Evolutionary conservation across 2,888 invertebrate species (phyloP), one percentile per base, ranked within the genome.

Genomic region (Merodon equestris): DNA sequence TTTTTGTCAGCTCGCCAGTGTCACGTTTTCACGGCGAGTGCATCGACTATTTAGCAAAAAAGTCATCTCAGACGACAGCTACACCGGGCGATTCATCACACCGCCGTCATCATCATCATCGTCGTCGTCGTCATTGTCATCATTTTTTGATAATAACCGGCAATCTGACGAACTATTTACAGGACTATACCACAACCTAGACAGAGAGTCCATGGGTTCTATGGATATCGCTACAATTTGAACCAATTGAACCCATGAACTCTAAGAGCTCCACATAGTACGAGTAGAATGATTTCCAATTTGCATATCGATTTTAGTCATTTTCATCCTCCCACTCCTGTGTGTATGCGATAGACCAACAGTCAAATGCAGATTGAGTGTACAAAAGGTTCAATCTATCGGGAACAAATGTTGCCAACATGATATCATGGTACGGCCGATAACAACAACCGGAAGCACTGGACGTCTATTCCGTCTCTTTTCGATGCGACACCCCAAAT

Each of bases 171-270:
- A 54, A 66, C 58, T 63, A 48, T 54, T 70, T 57, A 51, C 17
- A 9, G 44, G 40, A 10, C 27, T 56, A 71, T 19, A 48, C 68
- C 27, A 54, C 68, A 68, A 68, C 68, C 74, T 63, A 44, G 3
- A 27, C 27, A 27, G 27, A 7, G 7, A 27, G 7, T n/a, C n/a
- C n/a, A n/a, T n/a, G n/a, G n/a, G n/a, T n/a, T n/a, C n/a, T n/a
- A n/a, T n/a, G 12, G 51, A 67, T 42, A 27, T 44, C 40, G 60
- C 57, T 40, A 67, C 67, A 73, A 73, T 77, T 73, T 53, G 67
- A 74, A 70, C 79, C 68, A 79, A 74, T 79, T 79, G 63, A 79
- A 70, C 74, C 63, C 60, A 54, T 64, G 74, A 64, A 64, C 74
- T 7, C 27, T 7, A 7, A 27, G 27, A 27, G 27, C 27, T 27